Evolutionary conservation across 2,113 vertebrate genomes (phyloP).

Genomic region (Neolamprologus longior): DNA sequence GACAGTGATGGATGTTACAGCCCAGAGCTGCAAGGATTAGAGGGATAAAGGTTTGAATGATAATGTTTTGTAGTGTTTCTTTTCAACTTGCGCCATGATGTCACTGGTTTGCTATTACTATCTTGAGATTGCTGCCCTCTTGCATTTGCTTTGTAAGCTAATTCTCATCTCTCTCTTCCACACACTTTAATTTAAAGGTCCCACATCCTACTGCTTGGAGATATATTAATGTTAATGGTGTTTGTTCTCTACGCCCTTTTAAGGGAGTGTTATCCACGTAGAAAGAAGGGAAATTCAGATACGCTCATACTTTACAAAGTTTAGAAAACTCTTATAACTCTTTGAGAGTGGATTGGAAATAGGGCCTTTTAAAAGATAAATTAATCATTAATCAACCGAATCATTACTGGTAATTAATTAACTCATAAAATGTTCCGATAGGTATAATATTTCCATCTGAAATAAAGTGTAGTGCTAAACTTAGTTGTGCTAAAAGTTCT

Average conservation of each 20-base stretch:
- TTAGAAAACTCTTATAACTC: background rate
- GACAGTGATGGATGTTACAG: background rate
- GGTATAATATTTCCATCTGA: background rate
- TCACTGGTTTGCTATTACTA: background rate
- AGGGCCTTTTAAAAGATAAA: background rate
- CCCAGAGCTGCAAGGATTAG: background rate
- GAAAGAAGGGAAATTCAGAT: background rate
- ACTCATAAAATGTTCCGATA: background rate
- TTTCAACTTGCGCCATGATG: background rate
- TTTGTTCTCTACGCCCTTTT: background rate
- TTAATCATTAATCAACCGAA: background rate
- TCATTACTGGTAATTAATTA: background rate
- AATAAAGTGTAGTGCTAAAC: background rate
- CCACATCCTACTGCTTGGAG: background rate
- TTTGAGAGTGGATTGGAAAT: background rate
- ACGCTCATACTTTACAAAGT: background rate
- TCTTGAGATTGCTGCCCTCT: background rate
- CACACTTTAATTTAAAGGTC: background rate
- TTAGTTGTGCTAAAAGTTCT: background rate
- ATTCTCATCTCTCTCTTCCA: background rate
- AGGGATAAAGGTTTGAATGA: background rate
- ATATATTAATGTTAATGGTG: background rate
- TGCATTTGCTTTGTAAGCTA: background rate
- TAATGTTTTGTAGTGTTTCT: background rate
- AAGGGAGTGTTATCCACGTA: background rate